Evolutionary conservation across 1,140 invertebrate genomes (phyloP).

Genomic region (Aphelinus certus): DNA sequence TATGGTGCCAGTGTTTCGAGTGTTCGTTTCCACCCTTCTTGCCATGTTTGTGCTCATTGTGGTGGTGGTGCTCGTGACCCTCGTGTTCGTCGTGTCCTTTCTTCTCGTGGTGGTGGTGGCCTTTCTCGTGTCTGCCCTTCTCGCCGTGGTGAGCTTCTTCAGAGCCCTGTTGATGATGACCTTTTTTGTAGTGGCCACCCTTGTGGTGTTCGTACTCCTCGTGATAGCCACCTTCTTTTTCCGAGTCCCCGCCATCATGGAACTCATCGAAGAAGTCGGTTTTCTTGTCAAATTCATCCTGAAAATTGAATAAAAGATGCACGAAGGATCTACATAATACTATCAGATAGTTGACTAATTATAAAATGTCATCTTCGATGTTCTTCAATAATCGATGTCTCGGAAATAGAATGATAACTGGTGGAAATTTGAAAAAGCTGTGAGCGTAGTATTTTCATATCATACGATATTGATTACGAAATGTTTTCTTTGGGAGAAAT

Average conservation of each 20-base stretch:
- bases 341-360: background rate
- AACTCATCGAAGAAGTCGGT: slow-evolving; percentile 67
- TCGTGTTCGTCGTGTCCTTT: slow-evolving; percentile 68
- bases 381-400: background rate
- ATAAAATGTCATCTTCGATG: background rate
- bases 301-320: background rate
- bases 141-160: slow-evolving; percentile 70
- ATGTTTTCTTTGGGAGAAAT: background rate
- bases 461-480: background rate
- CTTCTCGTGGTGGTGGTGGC: slow-evolving; percentile 66
- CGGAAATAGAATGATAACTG: background rate
- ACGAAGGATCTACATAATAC: background rate
- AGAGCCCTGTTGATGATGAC: slow-evolving; percentile 63
- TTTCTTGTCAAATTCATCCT: slow-evolving; percentile 67
- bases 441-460: no score
- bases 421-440: no score
- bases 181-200: slow-evolving; percentile 62
- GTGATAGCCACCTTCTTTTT: slow-evolving; percentile 60
- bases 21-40: slow-evolving; percentile 62
- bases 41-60: slow-evolving; percentile 58
- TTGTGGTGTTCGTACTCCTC: slow-evolving; percentile 56
- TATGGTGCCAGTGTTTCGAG: slow-evolving; percentile 36
- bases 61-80: slow-evolving; percentile 47
- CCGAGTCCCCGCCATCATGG: slow-evolving; percentile 59
- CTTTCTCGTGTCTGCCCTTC: slow-evolving; percentile 68